Evolutionary conservation across 2,113 vertebrate species (phyloP).

Genomic region (Andinoacara biseriatus): DNA sequence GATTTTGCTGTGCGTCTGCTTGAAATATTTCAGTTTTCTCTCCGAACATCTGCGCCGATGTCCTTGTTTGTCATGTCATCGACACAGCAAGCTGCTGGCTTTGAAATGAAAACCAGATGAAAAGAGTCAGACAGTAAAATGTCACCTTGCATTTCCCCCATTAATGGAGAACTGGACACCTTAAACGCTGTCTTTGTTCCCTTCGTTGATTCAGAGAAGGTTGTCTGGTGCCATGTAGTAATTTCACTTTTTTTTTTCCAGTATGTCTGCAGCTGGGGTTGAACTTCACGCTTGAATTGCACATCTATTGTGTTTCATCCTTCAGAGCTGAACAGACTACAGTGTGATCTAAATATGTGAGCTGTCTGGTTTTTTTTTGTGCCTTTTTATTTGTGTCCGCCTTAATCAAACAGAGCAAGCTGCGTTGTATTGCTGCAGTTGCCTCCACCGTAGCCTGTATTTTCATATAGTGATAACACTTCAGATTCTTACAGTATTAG

Average conservation of each 20-base stretch:
- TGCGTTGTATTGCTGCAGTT: not conserved
- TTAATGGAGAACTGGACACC: not conserved
- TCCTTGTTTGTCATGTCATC: conserved; percentile 15
- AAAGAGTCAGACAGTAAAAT: conserved; percentile 7
- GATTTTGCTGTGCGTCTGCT: not conserved
- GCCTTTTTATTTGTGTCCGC: conserved; percentile 1
- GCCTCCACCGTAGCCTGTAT: not conserved
- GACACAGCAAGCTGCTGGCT: conserved; percentile 16
- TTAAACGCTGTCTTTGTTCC: not conserved
- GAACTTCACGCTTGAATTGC: not conserved
- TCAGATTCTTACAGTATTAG: not conserved
- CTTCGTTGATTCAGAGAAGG: not conserved
- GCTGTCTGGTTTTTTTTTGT: not conserved
- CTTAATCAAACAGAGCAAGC: conserved; percentile 23
- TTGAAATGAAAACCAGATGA: conserved; percentile 21
- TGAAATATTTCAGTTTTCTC: conserved; percentile 4
- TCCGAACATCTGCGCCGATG: not conserved
- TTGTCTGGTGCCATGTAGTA: not conserved
- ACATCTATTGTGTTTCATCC: not conserved
- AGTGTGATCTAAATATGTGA: not conserved
- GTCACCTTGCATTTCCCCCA: not conserved
- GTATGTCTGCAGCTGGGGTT: not conserved
- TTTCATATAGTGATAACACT: not conserved
- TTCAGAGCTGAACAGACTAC: not conserved
- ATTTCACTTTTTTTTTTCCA: no score